Percentiles rank a stretch among this genome's conserved stretches.
phyloP scores from a whole-genome alignment of 30 jellyfish, hydroid and myxozoan genomes.

The Aurelia sp. region DNA sequence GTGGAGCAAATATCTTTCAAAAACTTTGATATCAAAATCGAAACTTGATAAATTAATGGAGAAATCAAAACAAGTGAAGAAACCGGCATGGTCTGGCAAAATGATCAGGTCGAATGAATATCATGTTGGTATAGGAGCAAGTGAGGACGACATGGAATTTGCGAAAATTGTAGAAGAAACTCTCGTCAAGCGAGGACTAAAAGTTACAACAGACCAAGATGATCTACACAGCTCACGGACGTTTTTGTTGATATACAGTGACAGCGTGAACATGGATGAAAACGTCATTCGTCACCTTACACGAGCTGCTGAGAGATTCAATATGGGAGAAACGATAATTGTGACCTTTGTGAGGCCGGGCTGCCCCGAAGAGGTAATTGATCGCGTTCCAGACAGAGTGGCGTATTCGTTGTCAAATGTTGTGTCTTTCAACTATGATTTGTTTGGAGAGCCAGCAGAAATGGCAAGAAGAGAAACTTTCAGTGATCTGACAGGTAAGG shows the following conservation, averaged over 20 bases:
- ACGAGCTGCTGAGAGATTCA: constrained; percentile 66
- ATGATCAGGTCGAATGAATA: constrained; percentile 11
- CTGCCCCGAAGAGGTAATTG: constrained; percentile 64
- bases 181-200: constrained; percentile 41
- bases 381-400: constrained; percentile 65
- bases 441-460: constrained; percentile 48
- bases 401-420: constrained; percentile 63
- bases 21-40: constrained; percentile 15
- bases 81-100: constrained; percentile 56
- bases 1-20: constrained; percentile 56
- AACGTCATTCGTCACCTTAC: constrained; percentile 67
- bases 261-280: constrained; percentile 59
- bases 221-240: constrained; percentile 54
- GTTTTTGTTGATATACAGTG: constrained; percentile 50
- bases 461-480: constrained; percentile 26
- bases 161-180: constrained; percentile 30
- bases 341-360: constrained; percentile 56
- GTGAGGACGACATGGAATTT: constrained; percentile 41
- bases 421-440: constrained; percentile 38
- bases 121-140: constrained; percentile 60
- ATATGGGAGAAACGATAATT: constrained; percentile 59
- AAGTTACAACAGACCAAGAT: constrained; percentile 61
- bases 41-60: constrained; percentile 4
- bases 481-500: constrained; percentile 35
- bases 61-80: constrained; percentile 7